phyloP scores from a whole-genome alignment of 2,797 vertebrate genomes.

The Syndactyla subalaris region DNA sequence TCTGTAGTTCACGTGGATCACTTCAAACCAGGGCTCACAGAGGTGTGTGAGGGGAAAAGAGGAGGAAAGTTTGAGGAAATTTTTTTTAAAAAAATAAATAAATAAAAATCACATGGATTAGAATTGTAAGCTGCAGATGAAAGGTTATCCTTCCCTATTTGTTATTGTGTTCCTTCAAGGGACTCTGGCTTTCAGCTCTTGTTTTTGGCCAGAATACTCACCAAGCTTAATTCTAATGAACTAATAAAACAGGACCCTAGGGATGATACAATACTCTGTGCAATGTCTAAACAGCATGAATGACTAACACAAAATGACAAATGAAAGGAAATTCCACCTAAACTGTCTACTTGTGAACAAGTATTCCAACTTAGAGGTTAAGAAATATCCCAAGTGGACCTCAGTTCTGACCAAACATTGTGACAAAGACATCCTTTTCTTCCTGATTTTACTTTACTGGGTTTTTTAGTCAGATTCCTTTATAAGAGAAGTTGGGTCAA shows the following conservation, averaged over 20 bases:
- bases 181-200: slow-evolving; percentile 23
- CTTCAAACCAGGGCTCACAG: background rate
- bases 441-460: background rate
- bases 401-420: background rate
- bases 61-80: background rate
- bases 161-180: slow-evolving; percentile 13
- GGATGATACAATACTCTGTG: slow-evolving; percentile 27
- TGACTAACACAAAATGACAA: slow-evolving; percentile 50
- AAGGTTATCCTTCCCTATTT: slow-evolving; percentile 34
- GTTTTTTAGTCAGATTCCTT: background rate
- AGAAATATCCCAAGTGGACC: background rate
- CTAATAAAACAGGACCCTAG: slow-evolving; percentile 41
- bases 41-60: background rate
- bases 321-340: slow-evolving; percentile 49
- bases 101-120: background rate
- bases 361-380: background rate
- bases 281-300: slow-evolving; percentile 6
- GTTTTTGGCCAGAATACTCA: slow-evolving; percentile 33
- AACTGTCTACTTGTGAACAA: background rate
- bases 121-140: slow-evolving; percentile 32
- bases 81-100: too few species aligned
- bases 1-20: background rate
- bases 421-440: background rate
- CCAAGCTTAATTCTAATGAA: slow-evolving; percentile 48
- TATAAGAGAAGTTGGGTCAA: background rate